Percentiles rank a stretch among this genome's conserved stretches.
Evolutionary conservation across 2,113 vertebrate genomes (phyloP).

Genomic region (Neogobius melanostomus): DNA sequence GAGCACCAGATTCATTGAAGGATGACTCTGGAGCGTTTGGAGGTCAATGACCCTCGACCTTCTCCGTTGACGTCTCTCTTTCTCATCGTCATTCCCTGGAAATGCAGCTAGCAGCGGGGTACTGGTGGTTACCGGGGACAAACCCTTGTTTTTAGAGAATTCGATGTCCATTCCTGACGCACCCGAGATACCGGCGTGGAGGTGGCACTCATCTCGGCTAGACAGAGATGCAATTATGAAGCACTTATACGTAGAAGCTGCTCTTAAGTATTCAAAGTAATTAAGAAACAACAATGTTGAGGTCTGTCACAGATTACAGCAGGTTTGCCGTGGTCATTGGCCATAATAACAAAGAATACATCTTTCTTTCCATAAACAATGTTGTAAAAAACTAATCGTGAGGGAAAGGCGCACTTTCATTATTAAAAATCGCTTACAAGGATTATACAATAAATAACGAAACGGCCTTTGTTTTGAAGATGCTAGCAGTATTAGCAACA

Average conservation of each 20-base stretch:
- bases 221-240: background rate
- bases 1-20: conserved; percentile 65
- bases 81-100: conserved; percentile 88
- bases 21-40: conserved; percentile 71
- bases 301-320: no score
- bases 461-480: background rate
- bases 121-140: conserved; percentile 70
- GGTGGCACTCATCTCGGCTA: conserved; percentile 69
- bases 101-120: conserved; percentile 80
- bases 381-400: no score
- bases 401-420: background rate
- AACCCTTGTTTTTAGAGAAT: conserved; percentile 65
- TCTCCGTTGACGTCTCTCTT: conserved; percentile 84
- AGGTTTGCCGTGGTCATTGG: no score
- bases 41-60: conserved; percentile 84
- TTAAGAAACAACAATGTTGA: no score
- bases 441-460: background rate
- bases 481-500: conserved; percentile 23
- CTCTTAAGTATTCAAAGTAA: no score
- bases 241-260: background rate
- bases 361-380: no score
- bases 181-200: conserved; percentile 68
- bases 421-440: background rate
- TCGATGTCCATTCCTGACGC: conserved; percentile 62
- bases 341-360: no score